phyloP scores from a whole-genome alignment of 1,140 invertebrate species.

The Scaptomyza graminum region DNA sequence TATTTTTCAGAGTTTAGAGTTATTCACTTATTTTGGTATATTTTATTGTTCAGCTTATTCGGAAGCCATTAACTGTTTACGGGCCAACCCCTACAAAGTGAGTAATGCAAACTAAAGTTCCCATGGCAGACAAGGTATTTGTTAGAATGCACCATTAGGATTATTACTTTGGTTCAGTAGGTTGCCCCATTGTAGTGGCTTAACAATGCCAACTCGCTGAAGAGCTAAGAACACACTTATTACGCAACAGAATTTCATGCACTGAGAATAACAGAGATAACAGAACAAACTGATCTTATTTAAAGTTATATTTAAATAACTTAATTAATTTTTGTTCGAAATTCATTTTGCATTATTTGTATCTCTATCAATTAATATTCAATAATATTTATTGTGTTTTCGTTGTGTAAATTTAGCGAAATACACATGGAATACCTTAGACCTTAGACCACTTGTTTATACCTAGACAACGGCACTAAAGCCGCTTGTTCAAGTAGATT shows the following conservation, averaged over 20 bases:
- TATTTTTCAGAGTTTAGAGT: too few species aligned
- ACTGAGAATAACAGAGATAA: background rate
- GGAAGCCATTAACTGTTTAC: too few species aligned
- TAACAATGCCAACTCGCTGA: slow-evolving; percentile 34
- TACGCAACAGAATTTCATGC: slow-evolving; percentile 26
- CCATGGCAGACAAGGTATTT: slow-evolving; percentile 25
- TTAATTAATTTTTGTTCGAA: too few species aligned
- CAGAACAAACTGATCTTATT: too few species aligned
- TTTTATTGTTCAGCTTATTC: too few species aligned
- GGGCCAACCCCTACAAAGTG: too few species aligned
- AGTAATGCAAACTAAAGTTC: slow-evolving; percentile 45
- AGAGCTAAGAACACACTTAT: slow-evolving; percentile 41
- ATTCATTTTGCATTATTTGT: too few species aligned
- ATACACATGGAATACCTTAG: slow-evolving; percentile 44
- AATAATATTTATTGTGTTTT: background rate
- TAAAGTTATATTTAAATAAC: too few species aligned
- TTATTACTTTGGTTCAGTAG: slow-evolving; percentile 33
- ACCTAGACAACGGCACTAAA: slow-evolving; percentile 59
- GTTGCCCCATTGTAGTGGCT: slow-evolving; percentile 34
- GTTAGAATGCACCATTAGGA: slow-evolving; percentile 41
- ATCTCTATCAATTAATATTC: too few species aligned
- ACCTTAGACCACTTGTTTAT: slow-evolving; percentile 74
- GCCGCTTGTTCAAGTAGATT: slow-evolving; percentile 31
- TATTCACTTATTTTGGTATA: too few species aligned
- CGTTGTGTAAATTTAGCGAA: slow-evolving; percentile 27